Evolutionary conservation across 2,888 invertebrate genomes (phyloP), one percentile per base, ranked within the genome.

Genomic region (Phytoseiulus persimilis): DNA sequence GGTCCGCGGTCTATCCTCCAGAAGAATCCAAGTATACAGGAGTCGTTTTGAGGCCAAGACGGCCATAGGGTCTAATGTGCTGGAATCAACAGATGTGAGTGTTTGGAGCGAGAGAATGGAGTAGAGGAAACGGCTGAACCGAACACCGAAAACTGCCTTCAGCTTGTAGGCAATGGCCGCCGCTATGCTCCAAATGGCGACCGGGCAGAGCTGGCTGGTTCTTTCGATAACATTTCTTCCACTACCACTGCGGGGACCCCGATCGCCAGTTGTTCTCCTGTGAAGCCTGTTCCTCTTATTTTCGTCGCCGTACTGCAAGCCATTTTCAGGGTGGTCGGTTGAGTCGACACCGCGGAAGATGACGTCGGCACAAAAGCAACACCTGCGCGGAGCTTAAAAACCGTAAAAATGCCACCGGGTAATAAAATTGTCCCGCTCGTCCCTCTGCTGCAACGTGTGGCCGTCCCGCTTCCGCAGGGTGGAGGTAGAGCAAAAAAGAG

Each of bases 311-410:
- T 65, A 65, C 65, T 39, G 5, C 65, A 28, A 28, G 65, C 65
- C 1, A 23, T 23, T 14, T 65, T 28, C 28, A 18, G 18, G 23
- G 14, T 18, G 65, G 65, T 65, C 65, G 65, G 65, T 65, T 28
- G 65, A 65, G 65, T 65, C 65, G 65, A 23, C 14, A 65, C 65
- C 18, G 18, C 65, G 65, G 28, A 23, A 6, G 65, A 65, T 65
- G 65, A 65, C 65, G 65, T 65, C 65, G 65, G 65, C 65, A 65
- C 65, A 65, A 65, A 65, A 65, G 65, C 65, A 65, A 65, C 65
- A 65, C 65, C 65, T 65, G 65, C 65, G 65, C 65, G 65, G 23
- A 28, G 23, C 65, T 65, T 28, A 65, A 65, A 65, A 65, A 65
- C 65, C 65, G 65, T 65, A 28, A 28, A 65, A 65, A 65, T 28